phyloP scores from a whole-genome alignment of 2,113 vertebrate genomes.

The cat (Felis catus) region F.catus_Fca126_mat1.0 CM031413.1:34241001-34241500 shows the following conservation, averaged over 20 bases:
- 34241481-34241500: no score
- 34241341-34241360: background rate
- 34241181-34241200: background rate
- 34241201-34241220: background rate
- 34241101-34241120: constrained; percentile 16
- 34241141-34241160: background rate
- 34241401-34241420: background rate
- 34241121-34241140: background rate
- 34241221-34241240: background rate
- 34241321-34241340: background rate
- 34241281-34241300: background rate
- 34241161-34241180: background rate
- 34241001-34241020: background rate
- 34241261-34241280: constrained; percentile 14
- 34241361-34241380: background rate
- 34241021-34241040: constrained; percentile 2
- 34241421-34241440: background rate
- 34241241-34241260: background rate
- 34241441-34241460: no score
- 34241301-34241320: background rate
- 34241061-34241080: background rate
- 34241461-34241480: no score
- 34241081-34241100: background rate
- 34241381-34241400: background rate
- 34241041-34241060: background rate